Conservation (phyloP, 2,113 vertebrate species). For the Alligator sinensis region DNA sequence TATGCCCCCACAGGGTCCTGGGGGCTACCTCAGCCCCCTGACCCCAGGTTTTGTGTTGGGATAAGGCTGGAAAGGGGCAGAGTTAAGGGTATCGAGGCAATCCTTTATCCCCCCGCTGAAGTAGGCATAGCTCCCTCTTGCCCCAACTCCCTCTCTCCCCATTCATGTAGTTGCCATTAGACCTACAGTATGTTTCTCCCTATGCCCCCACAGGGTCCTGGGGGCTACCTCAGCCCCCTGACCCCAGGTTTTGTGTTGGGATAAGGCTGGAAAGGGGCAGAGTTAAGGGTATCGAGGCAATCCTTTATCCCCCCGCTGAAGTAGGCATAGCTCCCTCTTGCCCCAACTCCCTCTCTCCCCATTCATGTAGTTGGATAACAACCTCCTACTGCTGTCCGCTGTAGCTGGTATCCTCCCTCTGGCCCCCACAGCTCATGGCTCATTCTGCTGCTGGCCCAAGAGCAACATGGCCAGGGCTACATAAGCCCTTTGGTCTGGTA, state of each 20-base stretch:
- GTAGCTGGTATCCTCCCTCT: too few species aligned
- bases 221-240: background rate
- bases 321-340: background rate
- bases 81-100: background rate
- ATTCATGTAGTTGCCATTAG: background rate
- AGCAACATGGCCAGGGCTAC: too few species aligned
- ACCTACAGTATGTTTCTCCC: background rate
- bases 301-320: background rate
- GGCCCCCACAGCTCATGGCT: too few species aligned
- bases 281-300: background rate
- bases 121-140: background rate
- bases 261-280: background rate
- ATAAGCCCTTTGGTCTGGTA: too few species aligned
- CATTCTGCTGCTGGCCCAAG: too few species aligned
- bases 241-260: background rate
- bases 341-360: background rate
- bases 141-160: background rate
- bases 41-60: background rate
- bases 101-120: background rate
- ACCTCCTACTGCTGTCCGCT: too few species aligned
- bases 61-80: background rate
- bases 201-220: background rate
- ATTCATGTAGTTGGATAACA: too few species aligned
- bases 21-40: background rate
- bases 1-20: background rate